Percentiles rank a stretch among this genome's conserved stretches.
phyloP scores from a whole-genome alignment of 1,140 invertebrate genomes.

The Wiebesia pumilae region DNA sequence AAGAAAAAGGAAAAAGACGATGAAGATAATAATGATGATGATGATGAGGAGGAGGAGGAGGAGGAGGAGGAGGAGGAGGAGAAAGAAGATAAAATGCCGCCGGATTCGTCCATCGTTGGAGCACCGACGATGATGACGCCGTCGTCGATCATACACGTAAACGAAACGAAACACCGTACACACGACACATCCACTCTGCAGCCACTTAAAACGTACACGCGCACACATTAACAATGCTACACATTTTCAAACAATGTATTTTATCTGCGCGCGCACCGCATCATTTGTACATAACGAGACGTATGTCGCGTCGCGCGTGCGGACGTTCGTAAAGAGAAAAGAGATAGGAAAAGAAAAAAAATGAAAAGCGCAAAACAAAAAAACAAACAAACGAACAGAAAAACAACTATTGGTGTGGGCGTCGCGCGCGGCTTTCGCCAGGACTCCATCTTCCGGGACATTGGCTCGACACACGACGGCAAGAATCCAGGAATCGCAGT shows the following conservation, averaged over 20 bases:
- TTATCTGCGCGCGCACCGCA: constrained; percentile 18
- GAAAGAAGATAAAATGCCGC: constrained; percentile 8
- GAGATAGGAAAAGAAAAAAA: neutral
- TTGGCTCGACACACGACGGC: too few relatives aligned
- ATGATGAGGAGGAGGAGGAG: constrained; percentile 12
- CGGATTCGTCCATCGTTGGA: constrained; percentile 31
- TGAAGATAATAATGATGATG: too few relatives aligned
- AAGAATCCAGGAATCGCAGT: too few relatives aligned
- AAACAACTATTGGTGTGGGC: neutral
- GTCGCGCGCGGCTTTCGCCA: constrained; percentile 15
- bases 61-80: constrained; percentile 15
- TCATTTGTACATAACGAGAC: constrained; percentile 30
- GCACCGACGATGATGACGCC: constrained; percentile 44
- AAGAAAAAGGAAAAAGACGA: neutral
- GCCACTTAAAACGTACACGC: neutral
- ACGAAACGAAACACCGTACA: neutral
- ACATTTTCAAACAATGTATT: neutral
- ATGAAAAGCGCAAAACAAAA: neutral
- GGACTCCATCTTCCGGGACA: neutral
- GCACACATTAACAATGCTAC: neutral
- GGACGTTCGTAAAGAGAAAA: neutral
- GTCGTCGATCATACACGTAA: constrained; percentile 36
- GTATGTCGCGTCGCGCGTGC: constrained; percentile 4
- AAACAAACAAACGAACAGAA: too few relatives aligned
- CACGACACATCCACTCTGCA: neutral